Conservation (phyloP, 1,140 invertebrate species). For the Lepidostoma basale region DNA sequence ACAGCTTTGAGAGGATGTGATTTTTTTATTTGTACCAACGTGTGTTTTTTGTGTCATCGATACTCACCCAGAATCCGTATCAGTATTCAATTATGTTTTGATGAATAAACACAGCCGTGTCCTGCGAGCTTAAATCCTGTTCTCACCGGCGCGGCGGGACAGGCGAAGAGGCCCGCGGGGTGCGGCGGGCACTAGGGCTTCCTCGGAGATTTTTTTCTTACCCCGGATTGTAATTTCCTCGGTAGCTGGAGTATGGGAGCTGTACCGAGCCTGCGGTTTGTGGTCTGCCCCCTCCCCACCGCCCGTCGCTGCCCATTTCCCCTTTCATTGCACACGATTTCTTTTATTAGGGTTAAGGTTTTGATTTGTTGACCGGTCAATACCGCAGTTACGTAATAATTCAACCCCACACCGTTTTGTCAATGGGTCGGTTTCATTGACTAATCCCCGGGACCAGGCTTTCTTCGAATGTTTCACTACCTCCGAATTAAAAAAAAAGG, state of each 20-base stretch:
- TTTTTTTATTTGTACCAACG: not conserved
- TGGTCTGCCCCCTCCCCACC: slow-evolving; percentile 11
- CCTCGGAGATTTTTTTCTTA: slow-evolving; percentile 33
- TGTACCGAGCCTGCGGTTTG: slow-evolving; percentile 24
- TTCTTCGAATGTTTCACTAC: not conserved
- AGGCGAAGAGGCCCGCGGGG: not conserved
- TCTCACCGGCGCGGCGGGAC: not conserved
- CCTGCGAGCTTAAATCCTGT: slow-evolving; percentile 25
- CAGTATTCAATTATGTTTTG: slow-evolving; percentile 30
- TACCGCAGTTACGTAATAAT: slow-evolving; percentile 43
- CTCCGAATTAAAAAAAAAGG: not conserved
- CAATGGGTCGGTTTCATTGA: slow-evolving; percentile 36
- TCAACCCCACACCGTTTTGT: slow-evolving; percentile 32
- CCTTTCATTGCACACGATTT: not conserved
- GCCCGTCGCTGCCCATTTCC: not conserved
- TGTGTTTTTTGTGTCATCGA: slow-evolving; percentile 5
- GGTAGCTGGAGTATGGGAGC: slow-evolving; percentile 22
- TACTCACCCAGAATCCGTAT: slow-evolving; percentile 28
- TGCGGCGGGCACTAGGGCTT: slow-evolving; percentile 19
- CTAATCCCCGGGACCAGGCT: not conserved
- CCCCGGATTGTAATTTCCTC: slow-evolving; percentile 28
- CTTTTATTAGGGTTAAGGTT: slow-evolving; percentile 33
- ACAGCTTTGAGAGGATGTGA: not conserved
- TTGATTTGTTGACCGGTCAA: slow-evolving; percentile 36
- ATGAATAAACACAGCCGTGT: slow-evolving; percentile 19